phyloP scores from a whole-genome alignment of 2,888 invertebrate genomes.

The Lutraria lutraria region DNA sequence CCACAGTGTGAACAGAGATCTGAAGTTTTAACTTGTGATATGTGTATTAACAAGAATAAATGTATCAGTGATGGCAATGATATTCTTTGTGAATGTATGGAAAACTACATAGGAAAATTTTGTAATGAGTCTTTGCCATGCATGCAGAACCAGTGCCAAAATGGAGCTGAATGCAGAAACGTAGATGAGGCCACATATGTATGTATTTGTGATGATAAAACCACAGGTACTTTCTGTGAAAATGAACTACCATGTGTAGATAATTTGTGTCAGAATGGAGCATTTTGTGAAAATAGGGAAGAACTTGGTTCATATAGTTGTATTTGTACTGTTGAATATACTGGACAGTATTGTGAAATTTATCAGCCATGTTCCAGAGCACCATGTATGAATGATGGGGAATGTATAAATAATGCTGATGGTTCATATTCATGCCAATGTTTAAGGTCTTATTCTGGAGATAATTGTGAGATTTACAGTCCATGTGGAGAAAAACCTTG shows the following conservation, averaged over 20 bases:
- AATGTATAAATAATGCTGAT: conserved; percentile 81
- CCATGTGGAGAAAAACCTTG: conserved; percentile 74
- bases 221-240: conserved; percentile 73
- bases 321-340: conserved; percentile 67
- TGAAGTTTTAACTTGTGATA: conserved; percentile 37
- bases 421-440: conserved; percentile 73
- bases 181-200: conserved; percentile 84
- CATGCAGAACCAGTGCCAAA: conserved; percentile 82
- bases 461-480: conserved; percentile 63
- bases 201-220: conserved; percentile 76
- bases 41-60: conserved; percentile 48
- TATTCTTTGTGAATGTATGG: conserved; percentile 75
- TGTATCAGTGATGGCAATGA: conserved; percentile 52
- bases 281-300: conserved; percentile 57
- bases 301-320: conserved; percentile 65
- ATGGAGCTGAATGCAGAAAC: conserved; percentile 93
- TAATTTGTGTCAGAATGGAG: conserved; percentile 70
- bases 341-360: conserved; percentile 74
- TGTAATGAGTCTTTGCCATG: conserved; percentile 79
- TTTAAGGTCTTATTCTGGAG: conserved; percentile 72
- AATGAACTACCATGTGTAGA: conserved; percentile 66
- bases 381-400: conserved; percentile 77
- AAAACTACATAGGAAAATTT: conserved; percentile 76
- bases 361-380: conserved; percentile 71
- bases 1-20: conserved; percentile 68